Base-by-base conservation (phyloP, 2,113 vertebrate genomes). In the Istiophorus platypterus region DNA sequence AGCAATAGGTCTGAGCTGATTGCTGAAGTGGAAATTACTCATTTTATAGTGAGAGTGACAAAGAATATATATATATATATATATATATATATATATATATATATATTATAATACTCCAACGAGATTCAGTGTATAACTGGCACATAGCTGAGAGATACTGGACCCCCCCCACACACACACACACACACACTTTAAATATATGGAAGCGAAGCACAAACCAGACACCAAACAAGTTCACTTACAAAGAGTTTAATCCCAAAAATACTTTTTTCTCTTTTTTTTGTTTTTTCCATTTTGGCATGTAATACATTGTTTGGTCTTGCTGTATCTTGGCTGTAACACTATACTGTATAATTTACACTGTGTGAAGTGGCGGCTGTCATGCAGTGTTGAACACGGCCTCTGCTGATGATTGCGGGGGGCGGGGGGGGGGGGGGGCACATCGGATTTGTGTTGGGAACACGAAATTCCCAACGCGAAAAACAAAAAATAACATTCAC, bases 171-270 rank as follows among this genome's bases (percentile, higher is more conserved):
- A 34, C n/a, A n/a, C n/a, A n/a, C n/a, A n/a, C n/a, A n/a, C n/a
- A n/a, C n/a, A n/a, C n/a, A n/a, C n/a, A n/a, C n/a, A n/a, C n/a
- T n/a, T 70, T 45, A 31, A 72, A 72, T 34, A 34, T 52, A 59
- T 3, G n/a, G 20, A 56, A 34, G 61, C 1, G 5, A 20, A 67
- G 57, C 0, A 73, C 3, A 4, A 51, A 15, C 34, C 72, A 78
- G 34, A 58, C 61, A n/a, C 63, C 71, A 86, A 59, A 78, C 78
- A 62, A 22, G 27, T 54, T 82, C 58, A 81, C 8, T 84, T 84
- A 77, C 51, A 87, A 90, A 89, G 76, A 81, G 13, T 88, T 88
- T 90, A 85, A 82, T 91, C 78, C 82, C 80, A 89, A 88, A 91
- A 91, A 91, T 92, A 91, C 74, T 83, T 73, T n/a, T 24, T 59